Conservation (phyloP, 2,113 vertebrate genomes). For the Sitta europaea region DNA sequence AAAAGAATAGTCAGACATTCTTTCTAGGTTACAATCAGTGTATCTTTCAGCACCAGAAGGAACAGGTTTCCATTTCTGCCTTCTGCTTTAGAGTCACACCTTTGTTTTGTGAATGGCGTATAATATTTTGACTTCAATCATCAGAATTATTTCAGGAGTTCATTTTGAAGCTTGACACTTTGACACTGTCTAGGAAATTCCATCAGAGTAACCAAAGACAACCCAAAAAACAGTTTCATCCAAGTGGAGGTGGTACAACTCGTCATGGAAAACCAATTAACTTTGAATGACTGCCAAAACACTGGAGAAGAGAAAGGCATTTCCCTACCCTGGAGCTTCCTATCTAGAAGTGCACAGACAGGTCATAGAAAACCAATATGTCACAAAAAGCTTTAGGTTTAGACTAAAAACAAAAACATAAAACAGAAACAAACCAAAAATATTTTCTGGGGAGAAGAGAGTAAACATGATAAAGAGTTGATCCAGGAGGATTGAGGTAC, state of each 20-base stretch:
- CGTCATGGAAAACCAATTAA: accelerated
- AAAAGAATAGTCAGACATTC: background rate
- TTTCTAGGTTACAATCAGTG: background rate
- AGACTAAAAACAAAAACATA: background rate
- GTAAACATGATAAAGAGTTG: background rate
- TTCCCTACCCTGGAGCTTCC: background rate
- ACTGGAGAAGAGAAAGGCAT: background rate
- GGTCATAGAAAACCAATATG: background rate
- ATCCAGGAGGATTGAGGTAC: background rate
- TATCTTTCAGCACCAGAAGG: background rate
- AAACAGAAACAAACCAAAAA: background rate
- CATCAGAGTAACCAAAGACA: background rate
- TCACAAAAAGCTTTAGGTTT: background rate
- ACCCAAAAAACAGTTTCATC: background rate
- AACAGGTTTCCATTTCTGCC: background rate
- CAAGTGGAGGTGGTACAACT: background rate
- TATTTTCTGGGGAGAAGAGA: background rate
- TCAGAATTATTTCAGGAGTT: background rate
- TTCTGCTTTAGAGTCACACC: background rate
- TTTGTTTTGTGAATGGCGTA: background rate
- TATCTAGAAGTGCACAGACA: background rate
- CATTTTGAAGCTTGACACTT: background rate
- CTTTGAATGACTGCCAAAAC: background rate
- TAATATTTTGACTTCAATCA: background rate
- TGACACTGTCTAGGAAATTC: background rate